Base-by-base conservation (phyloP, 2,797 vertebrate genomes). In the Poeciliopsis gracilis region DNA sequence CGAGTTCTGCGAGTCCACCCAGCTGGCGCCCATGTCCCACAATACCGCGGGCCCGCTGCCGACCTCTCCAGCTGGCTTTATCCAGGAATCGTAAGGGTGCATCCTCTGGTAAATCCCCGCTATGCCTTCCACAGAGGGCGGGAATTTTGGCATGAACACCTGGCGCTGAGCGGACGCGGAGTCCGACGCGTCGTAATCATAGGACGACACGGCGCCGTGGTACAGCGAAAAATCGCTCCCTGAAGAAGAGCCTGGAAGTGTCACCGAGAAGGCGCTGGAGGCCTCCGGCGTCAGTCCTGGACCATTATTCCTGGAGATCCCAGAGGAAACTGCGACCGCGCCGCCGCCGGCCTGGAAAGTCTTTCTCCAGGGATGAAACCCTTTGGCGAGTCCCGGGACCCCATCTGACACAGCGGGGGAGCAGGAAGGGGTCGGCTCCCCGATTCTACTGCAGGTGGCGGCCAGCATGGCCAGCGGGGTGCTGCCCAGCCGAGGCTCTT, bases 381-480 rank as follows among this genome's bases (percentile, higher is more conserved):
- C 97, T 90, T 97, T 98, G 46, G 94, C 92, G 85, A 97, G 95
- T 41, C 96, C 96, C n/a, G 96, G 93, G 30, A 95, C 89, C 87
- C 95, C 95, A 86, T 98, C 97, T 67, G 97, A 97, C 28, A 97
- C 94, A 28, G 80, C 84, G 45, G 96, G 94, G 73, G 97, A 96
- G 83, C 95, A 96, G 13, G 97, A 97, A 16, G 97, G 95, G 89
- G 95, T 96, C 88, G 96, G 95, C 80, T 97, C 97, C 61, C 97
- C 97, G 91, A 99, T 98, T 87, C 98, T 97, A 90, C 97, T 98
- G 94, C 98, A 99, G 93, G 97, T 98, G 90, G 97, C 97, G 49
- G 97, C 97, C 78, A 98, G 93, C 98, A 99, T 97, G 92, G 97
- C 97, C 93, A 99, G 90, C 76, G 98, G 98, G 85, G 97, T 97